These are phyloP conservation scores for Hippoglossus hippoglossus DNA, from an alignment of 2,797 vertebrate species.

Conservation along the genomic window DNA sequence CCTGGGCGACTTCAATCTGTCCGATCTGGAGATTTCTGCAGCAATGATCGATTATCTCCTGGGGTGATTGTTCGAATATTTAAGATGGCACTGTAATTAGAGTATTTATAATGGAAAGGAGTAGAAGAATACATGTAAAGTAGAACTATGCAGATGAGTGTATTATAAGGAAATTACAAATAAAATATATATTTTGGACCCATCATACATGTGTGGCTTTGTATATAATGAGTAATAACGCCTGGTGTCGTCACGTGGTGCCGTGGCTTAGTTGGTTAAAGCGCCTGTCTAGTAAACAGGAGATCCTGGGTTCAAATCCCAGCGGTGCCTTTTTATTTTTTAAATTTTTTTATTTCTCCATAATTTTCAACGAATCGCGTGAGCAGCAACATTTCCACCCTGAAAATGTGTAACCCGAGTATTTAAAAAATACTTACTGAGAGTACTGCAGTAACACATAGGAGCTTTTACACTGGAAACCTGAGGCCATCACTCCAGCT, in stretches of 20 bases:
- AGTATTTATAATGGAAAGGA: conserved; percentile 30
- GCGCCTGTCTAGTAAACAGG: conserved; percentile 86
- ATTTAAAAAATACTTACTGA: too few relatives aligned
- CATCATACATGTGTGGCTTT: background rate
- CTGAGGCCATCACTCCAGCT: too few relatives aligned
- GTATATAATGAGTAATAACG: fast-evolving
- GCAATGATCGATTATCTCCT: conserved; percentile 75
- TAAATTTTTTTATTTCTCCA: too few relatives aligned
- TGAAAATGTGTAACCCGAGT: too few relatives aligned
- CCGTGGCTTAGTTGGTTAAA: conserved; percentile 86
- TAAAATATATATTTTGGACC: background rate
- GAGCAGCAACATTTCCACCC: too few relatives aligned
- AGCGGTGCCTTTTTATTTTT: conserved; percentile 77
- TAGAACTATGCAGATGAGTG: too few relatives aligned
- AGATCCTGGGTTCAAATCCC: conserved; percentile 86
- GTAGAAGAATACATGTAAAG: too few relatives aligned
- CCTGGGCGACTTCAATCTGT: conserved; percentile 56
- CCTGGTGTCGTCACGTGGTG: conserved; percentile 41
- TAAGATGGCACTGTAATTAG: background rate
- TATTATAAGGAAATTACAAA: background rate
- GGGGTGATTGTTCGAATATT: background rate
- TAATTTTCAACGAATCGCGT: too few relatives aligned
- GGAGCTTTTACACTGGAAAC: too few relatives aligned
- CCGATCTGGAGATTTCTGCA: conserved; percentile 67
- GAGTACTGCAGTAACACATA: too few relatives aligned